Evolutionary conservation across 2,888 invertebrate species (phyloP).

Genomic region (Linnaemya tessellans): DNA sequence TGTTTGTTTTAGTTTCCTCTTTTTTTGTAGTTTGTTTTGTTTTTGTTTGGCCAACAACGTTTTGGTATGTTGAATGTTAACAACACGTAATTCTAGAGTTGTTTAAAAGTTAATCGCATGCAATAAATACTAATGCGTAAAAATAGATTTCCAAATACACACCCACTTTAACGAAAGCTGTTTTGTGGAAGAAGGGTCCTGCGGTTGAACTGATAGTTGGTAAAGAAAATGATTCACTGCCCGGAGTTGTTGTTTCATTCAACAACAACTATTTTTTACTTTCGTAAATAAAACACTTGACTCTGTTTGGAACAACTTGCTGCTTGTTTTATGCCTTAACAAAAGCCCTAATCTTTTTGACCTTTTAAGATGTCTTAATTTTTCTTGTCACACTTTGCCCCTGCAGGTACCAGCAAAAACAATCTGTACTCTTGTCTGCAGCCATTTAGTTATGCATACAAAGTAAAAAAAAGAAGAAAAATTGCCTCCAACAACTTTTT

Average conservation of each 20-base stretch:
- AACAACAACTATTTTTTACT: not conserved
- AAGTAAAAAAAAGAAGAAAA: not conserved
- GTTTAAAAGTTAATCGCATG: conserved; percentile 68
- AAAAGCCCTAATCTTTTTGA: conserved; percentile 32
- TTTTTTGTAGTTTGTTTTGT: not conserved
- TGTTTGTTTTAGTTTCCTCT: not conserved
- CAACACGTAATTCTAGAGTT: conserved; percentile 14
- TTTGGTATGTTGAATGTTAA: conserved; percentile 36
- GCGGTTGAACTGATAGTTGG: not conserved
- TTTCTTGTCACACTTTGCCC: conserved; percentile 3
- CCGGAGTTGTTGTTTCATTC: not conserved
- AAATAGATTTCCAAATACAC: conserved; percentile 42
- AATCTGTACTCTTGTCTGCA: conserved; percentile 58
- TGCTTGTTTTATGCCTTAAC: not conserved
- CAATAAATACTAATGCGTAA: conserved; percentile 65
- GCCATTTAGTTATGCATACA: conserved; percentile 52
- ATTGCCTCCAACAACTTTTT: conserved; percentile 60
- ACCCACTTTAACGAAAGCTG: conserved; percentile 13
- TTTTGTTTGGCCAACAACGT: not conserved
- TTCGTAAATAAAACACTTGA: not conserved
- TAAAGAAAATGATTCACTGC: not conserved
- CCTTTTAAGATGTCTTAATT: conserved; percentile 24
- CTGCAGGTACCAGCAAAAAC: not conserved
- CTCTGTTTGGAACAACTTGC: not conserved
- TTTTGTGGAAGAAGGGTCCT: not conserved